phyloP scores from a whole-genome alignment of 2,888 invertebrate genomes.

The Pollenia labialis region DNA sequence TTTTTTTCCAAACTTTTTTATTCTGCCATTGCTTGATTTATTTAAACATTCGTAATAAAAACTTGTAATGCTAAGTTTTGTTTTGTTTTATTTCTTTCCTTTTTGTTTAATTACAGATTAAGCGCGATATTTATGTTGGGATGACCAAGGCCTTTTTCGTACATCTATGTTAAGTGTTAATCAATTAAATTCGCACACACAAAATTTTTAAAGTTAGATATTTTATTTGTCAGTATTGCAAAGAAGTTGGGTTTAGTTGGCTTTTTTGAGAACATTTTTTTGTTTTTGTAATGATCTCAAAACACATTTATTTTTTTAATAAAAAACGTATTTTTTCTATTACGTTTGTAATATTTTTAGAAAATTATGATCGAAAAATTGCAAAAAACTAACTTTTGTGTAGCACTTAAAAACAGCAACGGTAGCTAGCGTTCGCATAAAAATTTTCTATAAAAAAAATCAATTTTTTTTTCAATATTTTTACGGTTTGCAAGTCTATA shows the following conservation, averaged over 20 bases:
- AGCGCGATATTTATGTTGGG: conserved; percentile 77
- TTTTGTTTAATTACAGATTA: conserved; percentile 77
- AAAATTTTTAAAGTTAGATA: conserved; percentile 2
- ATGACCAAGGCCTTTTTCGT: conserved; percentile 60
- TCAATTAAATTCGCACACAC: background rate
- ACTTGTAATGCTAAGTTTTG: conserved; percentile 13
- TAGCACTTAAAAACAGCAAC: too few species aligned
- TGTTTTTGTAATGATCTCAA: background rate
- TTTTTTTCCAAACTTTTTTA: background rate
- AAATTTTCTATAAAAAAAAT: too few species aligned
- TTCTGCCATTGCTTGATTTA: background rate
- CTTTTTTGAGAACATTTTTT: background rate
- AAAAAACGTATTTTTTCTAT: too few species aligned
- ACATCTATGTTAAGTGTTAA: conserved; percentile 41
- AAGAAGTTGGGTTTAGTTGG: background rate
- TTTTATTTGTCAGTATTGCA: conserved; percentile 9
- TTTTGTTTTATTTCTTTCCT: conserved; percentile 29
- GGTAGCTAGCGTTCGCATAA: too few species aligned
- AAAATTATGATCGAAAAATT: too few species aligned
- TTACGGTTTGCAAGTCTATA: too few species aligned
- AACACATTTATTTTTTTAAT: too few species aligned
- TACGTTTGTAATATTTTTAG: too few species aligned
- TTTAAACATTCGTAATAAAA: conserved; percentile 9
- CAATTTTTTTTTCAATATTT: too few species aligned
- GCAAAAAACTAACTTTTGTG: too few species aligned